Evolutionary conservation across 1,140 invertebrate genomes (phyloP), one percentile per base, ranked within the genome.

Genomic region (Ostrea denselamellosa): DNA sequence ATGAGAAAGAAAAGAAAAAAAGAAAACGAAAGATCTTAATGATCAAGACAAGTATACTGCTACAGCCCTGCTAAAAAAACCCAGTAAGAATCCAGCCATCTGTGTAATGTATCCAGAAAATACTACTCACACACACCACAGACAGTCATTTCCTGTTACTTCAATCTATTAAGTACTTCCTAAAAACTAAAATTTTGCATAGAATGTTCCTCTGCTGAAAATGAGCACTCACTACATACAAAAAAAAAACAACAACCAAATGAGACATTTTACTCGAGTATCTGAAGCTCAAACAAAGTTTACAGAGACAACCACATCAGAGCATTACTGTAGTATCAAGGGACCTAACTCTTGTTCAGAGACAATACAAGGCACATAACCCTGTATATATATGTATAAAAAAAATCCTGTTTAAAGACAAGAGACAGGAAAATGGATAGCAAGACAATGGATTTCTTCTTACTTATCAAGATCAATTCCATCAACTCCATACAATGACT

Each of bases 341-440:
- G 68, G 68, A 77, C 68, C 68, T 77, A 77, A 77, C 68, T 77
- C 68, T 25, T 34, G n/a, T 62, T 62, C 56, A 62, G 68, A 77
- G 68, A 77, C 68, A 2, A 62, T n/a, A 62, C 56, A 77, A 77
- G 68, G 68, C 17, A 77, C 28, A 44, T 77, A 1, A 77, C 68
- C 28, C 28, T 77, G 22, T 28, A 77, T n/a, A n/a, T n/a, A n/a
- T n/a, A n/a, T n/a, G n/a, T n/a, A n/a, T n/a, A 28, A 14, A 77
- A 25, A 77, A 14, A 77, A 77, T 14, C 10, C 12, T 34, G 25
- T 77, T 28, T 44, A 77, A 34, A 19, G 9, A 34, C 10, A 3
- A 28, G 68, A 77, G 68, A 77, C 68, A 77, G 68, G 68, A 77
- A 34, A 77, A 77, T 77, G 68, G 68, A 77, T 77, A 77, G 28